phyloP scores from a whole-genome alignment of 2,797 vertebrate genomes.

The Bradypodion pumilum region DNA sequence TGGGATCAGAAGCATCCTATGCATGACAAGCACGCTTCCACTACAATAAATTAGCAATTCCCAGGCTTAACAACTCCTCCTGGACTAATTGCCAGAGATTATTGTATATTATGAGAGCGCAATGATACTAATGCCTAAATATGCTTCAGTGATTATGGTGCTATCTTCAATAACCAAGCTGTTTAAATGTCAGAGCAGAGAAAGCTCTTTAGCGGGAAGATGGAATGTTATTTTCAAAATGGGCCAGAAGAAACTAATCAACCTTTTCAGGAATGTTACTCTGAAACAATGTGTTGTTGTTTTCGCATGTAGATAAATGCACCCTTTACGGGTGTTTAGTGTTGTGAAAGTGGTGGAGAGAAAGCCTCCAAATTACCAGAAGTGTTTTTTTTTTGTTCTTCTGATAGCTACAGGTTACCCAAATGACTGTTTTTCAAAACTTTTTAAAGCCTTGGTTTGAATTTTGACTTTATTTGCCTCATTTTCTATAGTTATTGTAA shows the following conservation, averaged over 20 bases:
- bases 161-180: constrained; percentile 71
- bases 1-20: constrained; percentile 36
- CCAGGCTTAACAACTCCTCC: constrained; percentile 72
- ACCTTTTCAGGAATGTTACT: constrained; percentile 50
- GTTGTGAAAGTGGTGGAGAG: background rate
- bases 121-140: constrained; percentile 75
- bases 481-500: background rate
- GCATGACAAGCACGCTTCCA: constrained; percentile 69
- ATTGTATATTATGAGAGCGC: constrained; percentile 73
- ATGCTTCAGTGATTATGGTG: constrained; percentile 73
- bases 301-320: background rate
- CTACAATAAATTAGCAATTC: constrained; percentile 72
- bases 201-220: constrained; percentile 72
- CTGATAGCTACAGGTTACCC: background rate
- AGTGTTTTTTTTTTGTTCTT: too few species aligned
- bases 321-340: background rate
- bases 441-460: background rate
- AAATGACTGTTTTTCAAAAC: background rate
- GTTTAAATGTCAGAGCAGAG: constrained; percentile 72
- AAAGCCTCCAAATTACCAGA: background rate
- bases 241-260: constrained; percentile 60
- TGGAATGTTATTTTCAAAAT: constrained; percentile 70
- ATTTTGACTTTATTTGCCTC: too few species aligned
- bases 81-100: constrained; percentile 76
- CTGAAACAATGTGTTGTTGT: constrained; percentile 41